phyloP scores from a whole-genome alignment of 2,888 invertebrate species.

The Gymnosoma rotundatum region DNA sequence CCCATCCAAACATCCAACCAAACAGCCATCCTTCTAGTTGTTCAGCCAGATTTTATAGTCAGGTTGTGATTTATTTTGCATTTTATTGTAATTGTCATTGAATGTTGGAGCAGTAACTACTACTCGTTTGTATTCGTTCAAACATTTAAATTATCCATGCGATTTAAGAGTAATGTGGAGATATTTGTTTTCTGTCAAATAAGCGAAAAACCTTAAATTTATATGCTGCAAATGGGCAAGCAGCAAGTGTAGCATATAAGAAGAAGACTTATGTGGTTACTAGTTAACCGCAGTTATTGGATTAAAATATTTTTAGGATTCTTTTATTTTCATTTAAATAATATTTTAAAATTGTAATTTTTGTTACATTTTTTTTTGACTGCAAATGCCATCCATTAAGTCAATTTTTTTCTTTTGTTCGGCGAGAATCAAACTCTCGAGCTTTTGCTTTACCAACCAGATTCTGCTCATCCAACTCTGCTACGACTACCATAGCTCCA shows the following conservation, averaged over 20 bases:
- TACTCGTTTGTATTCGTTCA: conserved; percentile 16
- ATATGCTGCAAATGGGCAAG: not conserved
- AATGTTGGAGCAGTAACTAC: conserved; percentile 8
- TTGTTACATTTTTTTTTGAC: too few species aligned
- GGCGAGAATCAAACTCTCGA: too few species aligned
- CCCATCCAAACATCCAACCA: not conserved
- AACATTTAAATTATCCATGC: not conserved
- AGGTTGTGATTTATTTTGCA: not conserved
- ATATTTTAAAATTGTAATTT: not conserved
- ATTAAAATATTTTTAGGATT: conserved; percentile 1
- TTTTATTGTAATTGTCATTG: not conserved
- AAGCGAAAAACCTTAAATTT: too few species aligned
- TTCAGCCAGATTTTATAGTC: not conserved
- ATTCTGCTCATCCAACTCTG: too few species aligned
- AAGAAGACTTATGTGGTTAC: not conserved
- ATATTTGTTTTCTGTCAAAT: not conserved
- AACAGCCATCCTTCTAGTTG: conserved; percentile 14
- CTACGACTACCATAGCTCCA: too few species aligned
- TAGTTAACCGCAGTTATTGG: not conserved
- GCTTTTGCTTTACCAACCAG: too few species aligned
- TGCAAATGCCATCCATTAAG: too few species aligned
- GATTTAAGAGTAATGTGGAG: not conserved
- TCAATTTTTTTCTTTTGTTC: too few species aligned
- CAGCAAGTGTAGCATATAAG: not conserved
- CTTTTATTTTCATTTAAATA: not conserved